phyloP scores from a whole-genome alignment of 1,140 invertebrate species.

The Leptonema lineaticorne region DNA sequence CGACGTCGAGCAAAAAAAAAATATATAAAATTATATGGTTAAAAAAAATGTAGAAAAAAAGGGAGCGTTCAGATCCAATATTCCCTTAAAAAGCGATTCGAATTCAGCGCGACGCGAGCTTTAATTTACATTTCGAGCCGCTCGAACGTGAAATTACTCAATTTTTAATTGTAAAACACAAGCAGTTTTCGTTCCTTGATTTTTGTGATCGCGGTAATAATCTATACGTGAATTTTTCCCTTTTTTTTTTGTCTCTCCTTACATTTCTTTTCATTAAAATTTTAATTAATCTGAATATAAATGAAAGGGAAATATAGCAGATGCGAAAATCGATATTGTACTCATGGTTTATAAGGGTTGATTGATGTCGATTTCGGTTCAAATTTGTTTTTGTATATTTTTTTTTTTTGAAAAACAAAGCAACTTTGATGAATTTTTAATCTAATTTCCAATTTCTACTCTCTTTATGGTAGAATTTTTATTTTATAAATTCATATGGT shows the following conservation, averaged over 20 bases:
- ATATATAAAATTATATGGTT: background rate
- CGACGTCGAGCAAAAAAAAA: constrained; percentile 1
- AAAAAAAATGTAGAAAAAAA: too few species aligned
- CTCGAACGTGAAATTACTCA: constrained; percentile 16
- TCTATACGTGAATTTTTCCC: background rate
- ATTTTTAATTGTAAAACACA: constrained; percentile 13
- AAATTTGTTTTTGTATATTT: too few species aligned
- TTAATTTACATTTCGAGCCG: constrained; percentile 17
- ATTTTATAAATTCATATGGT: too few species aligned
- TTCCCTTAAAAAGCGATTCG: constrained; percentile 11
- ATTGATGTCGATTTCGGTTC: too few species aligned
- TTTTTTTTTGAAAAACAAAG: too few species aligned
- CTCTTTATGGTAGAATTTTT: too few species aligned
- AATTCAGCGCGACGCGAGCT: constrained; percentile 4
- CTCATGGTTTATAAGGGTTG: too few species aligned
- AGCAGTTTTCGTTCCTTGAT: constrained; percentile 1
- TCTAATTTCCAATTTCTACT: too few species aligned
- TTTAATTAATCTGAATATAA: background rate
- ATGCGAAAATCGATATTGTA: too few species aligned
- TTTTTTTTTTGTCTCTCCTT: too few species aligned
- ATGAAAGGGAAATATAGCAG: too few species aligned
- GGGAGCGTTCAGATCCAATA: background rate
- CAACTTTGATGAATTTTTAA: too few species aligned
- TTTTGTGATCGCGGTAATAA: background rate
- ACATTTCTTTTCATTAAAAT: background rate